Percentiles rank a stretch among this genome's conserved stretches.
Conservation (phyloP, 2,888 invertebrate genomes). For the Bruchidius siliquastri region DNA sequence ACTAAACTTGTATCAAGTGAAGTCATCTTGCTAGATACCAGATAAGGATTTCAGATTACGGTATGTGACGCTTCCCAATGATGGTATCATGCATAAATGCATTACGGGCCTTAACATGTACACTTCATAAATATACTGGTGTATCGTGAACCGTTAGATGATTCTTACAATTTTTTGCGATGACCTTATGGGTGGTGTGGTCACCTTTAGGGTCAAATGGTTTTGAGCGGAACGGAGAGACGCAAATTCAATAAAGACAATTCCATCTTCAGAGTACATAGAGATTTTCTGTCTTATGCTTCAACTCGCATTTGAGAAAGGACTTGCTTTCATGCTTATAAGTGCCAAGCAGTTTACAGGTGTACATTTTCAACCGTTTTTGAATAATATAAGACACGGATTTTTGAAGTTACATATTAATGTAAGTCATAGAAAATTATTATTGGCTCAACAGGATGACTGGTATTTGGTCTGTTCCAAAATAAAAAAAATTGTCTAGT, state of each 20-base stretch:
- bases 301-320: too few relatives aligned
- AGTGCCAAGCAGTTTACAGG: too few relatives aligned
- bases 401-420: too few relatives aligned
- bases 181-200: neutral
- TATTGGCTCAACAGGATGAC: too few relatives aligned
- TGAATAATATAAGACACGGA: too few relatives aligned
- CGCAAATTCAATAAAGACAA: neutral
- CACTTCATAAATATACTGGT: neutral
- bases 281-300: neutral
- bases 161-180: neutral
- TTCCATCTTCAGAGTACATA: neutral
- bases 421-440: too few relatives aligned
- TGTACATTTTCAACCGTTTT: too few relatives aligned
- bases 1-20: neutral
- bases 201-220: neutral
- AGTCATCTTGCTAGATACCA: conserved; percentile 6
- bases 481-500: too few relatives aligned
- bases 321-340: too few relatives aligned
- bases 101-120: neutral
- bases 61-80: conserved; percentile 6
- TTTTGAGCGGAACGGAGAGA: neutral
- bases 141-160: neutral
- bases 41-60: conserved; percentile 10
- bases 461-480: too few relatives aligned
- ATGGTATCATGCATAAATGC: neutral